phyloP scores from a whole-genome alignment of 2,797 vertebrate species.

The Parambassis ranga region DNA sequence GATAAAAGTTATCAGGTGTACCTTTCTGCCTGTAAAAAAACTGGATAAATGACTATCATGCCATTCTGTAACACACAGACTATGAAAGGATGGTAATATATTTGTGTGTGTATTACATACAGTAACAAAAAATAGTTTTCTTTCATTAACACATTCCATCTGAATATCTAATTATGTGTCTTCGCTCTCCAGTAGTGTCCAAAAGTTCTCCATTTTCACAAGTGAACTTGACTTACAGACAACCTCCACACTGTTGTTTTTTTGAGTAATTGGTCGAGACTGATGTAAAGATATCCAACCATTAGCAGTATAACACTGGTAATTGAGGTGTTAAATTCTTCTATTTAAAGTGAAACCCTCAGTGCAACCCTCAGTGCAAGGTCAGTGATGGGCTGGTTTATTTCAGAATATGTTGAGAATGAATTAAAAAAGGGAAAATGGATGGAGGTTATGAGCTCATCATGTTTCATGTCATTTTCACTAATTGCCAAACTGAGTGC shows the following conservation, averaged over 20 bases:
- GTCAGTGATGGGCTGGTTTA: conserved; percentile 1
- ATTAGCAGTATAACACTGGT: not conserved
- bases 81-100: no score
- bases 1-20: no score
- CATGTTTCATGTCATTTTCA: not conserved
- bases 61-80: no score
- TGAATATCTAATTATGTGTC: not conserved
- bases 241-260: conserved; percentile 14
- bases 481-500: conserved; percentile 10
- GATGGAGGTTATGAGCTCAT: conserved; percentile 10
- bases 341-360: conserved; percentile 21
- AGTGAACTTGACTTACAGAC: conserved; percentile 6
- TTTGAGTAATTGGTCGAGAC: not conserved
- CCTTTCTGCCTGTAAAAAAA: no score
- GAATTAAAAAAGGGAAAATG: conserved; percentile 3
- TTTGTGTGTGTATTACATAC: no score
- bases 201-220: conserved; percentile 28
- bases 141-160: no score
- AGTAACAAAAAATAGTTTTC: no score
- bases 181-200: not conserved
- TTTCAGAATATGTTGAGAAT: not conserved
- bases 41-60: no score
- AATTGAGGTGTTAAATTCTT: conserved; percentile 6
- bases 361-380: conserved; percentile 1
- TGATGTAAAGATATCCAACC: conserved; percentile 6